Evolutionary conservation across 1,140 invertebrate genomes (phyloP), one percentile per base, ranked within the genome.

Genomic region (Radopholus similis): DNA sequence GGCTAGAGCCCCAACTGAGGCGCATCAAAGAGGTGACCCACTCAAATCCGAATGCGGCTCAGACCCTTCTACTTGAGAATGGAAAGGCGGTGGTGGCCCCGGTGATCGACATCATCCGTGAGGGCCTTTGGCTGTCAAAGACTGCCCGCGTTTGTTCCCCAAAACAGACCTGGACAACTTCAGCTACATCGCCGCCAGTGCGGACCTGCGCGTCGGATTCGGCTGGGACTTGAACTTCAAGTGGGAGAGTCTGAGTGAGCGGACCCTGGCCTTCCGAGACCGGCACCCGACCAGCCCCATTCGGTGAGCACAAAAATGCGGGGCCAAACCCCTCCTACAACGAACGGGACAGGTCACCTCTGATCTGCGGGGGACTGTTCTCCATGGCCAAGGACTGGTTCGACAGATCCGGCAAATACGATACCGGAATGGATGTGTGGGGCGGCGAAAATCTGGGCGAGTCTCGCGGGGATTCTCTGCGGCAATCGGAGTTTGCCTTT

Each of bases 401-500:
- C 85, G 90, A 91, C 73, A 90, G 90, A 79, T 86, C 97, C 8
- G 94, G 94, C 49, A 93, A 65, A 13, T 97, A 97, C 83, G 94
- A 97, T 81, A 92, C 90, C 84, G 90, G 90, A 80, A 95, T 96
- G 92, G 93, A 96, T 81, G 91, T 96, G 5, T 97, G 93, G 94
- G 89, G 90, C 42, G 90, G 90, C n/a, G 80, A 80, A 60, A 80
- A 82, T 62, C 60, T 75, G 21, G 72, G 73, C 53, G 65, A 76
- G 64, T 77, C 90, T 21, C 30, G 28, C 21, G 23, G 11, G 1
- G 15, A 37, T 44, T 40, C 42, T 5, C 35, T 66, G 21, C 60
- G n/a, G 5, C 4, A 26, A 23, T 67, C 32, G 9, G 26, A 42
- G 38, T n/a, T n/a, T n/a, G n/a, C n/a, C n/a, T 8, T 64, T 65